Evolutionary conservation across 2,888 invertebrate genomes (phyloP), one percentile per base, ranked within the genome.

Genomic region (Uropetala carovei): DNA sequence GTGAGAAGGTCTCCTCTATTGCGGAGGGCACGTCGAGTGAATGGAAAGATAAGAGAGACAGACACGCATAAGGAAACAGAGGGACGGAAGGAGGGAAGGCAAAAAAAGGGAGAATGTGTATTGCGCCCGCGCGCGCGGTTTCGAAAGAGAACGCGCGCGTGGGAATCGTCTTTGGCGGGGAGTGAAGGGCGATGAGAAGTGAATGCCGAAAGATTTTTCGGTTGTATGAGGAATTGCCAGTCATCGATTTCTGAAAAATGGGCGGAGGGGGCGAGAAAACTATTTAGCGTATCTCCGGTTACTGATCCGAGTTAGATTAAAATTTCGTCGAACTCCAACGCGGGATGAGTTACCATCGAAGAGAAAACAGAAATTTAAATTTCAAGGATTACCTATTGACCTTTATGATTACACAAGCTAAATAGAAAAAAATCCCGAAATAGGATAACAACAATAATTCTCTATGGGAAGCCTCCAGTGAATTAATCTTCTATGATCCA

Each of bases 121-220:
- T 22, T 68, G 68, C 68, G 43, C 43, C 18, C 68, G 43, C 43
- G 18, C 68, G 18, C 68, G 22, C 68, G 75, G 75, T 75, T 75
- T 13, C 75, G 75, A 75, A 8, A 68, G 68, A 68, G 75, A 18
- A 13, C 75, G 75, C 75, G 75, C 75, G 75, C 75, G 75, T 75
- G 75, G 75, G 75, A 75, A 75, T 75, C 75, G 9, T 14, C 22
- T 27, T 75, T 22, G 75, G 75, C 75, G 75, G 27, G 27, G 75
- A 27, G 68, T 22, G 43, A 43, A 43, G 3, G 43, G 68, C 68
- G 8, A 14, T 7, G 64, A n/a, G 75, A n/a, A 75, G 5, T n/a
- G 27, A 75, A 75, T 27, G 27, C n/a, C 75, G 75, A 16, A n/a
- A 27, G 27, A 27, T 22, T 27, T 75, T 75, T 75, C 75, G 75